Base-by-base conservation (phyloP, 2,797 vertebrate genomes). In the Hozukius guyotensis region DNA sequence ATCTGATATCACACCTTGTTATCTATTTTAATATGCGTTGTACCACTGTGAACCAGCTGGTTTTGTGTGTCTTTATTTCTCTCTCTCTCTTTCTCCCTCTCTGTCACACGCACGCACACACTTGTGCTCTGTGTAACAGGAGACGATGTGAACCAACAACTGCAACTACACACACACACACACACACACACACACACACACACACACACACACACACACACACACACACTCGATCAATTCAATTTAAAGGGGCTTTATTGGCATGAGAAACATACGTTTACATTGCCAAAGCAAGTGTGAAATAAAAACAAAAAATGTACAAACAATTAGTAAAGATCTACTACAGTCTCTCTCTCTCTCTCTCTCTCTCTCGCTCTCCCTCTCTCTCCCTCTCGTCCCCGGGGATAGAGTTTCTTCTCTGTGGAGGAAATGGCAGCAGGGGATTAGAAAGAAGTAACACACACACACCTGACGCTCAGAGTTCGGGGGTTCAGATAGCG, bases 361-460 rank as follows among this genome's bases (percentile, higher is more conserved):
- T 12, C 42, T 8, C 16, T 46, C 5, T 16, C 22, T 11, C 22
- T 57, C 24, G 14, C 25, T 57, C 22, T 27, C 22, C 16, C 12
- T 25, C n/a, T 16, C 34, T 60, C 57, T 42, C 62, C 42, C 22
- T 10, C 74, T 77, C 18, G 0, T 86, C 86, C 77, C 78, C 6
- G 1, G 69, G 81, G 90, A 89, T 92, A 77, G 82, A 82, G 79
- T 93, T 93, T 88, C 87, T 62, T 72, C 78, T 86, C 81, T 62
- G 75, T 77, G 79, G 87, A 87, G 81, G 83, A 92, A 90, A 88
- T 74, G 86, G 89, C 89, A 92, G 83, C 29, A 81, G 80, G 78
- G 88, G 90, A 93, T 93, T 91, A 92, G 75, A 81, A 92, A 77
- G 83, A 77, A 86, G 72, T 72, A 61, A 78, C 78, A 80, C 80